A percentile compares a stretch with the other conserved stretches of the same genome.
phyloP scores from a whole-genome alignment of 2,797 vertebrate genomes.

The Squalus acanthias region DNA sequence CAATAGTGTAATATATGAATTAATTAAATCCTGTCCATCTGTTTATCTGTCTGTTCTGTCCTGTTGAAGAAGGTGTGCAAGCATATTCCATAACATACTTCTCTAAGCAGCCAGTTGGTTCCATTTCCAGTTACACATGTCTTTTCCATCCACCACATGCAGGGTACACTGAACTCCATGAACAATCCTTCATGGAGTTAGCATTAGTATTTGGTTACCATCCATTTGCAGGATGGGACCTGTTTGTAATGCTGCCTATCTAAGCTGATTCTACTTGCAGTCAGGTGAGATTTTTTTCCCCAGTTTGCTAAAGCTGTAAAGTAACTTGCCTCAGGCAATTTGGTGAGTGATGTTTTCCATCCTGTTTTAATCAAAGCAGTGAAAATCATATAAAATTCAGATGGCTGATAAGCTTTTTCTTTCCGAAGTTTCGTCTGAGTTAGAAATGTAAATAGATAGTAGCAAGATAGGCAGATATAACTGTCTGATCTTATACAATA shows the following conservation, averaged over 20 bases:
- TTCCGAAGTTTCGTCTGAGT: background rate
- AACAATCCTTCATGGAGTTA: background rate
- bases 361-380: background rate
- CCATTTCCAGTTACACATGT: background rate
- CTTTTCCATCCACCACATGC: background rate
- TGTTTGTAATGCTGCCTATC: background rate
- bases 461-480: background rate
- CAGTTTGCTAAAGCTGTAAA: background rate
- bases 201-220: background rate
- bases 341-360: background rate
- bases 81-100: background rate
- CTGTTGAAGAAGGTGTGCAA: background rate
- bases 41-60: background rate
- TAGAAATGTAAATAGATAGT: background rate
- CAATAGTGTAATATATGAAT: background rate
- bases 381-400: conserved; percentile 6
- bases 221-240: background rate
- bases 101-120: background rate
- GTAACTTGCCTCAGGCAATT: background rate
- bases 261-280: background rate
- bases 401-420: background rate
- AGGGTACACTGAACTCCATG: background rate
- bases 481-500: background rate
- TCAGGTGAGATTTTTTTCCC: background rate
- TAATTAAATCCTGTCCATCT: background rate